Evolutionary conservation across 2,888 invertebrate genomes (phyloP).

Genomic region (Anarsia innoxiella): DNA sequence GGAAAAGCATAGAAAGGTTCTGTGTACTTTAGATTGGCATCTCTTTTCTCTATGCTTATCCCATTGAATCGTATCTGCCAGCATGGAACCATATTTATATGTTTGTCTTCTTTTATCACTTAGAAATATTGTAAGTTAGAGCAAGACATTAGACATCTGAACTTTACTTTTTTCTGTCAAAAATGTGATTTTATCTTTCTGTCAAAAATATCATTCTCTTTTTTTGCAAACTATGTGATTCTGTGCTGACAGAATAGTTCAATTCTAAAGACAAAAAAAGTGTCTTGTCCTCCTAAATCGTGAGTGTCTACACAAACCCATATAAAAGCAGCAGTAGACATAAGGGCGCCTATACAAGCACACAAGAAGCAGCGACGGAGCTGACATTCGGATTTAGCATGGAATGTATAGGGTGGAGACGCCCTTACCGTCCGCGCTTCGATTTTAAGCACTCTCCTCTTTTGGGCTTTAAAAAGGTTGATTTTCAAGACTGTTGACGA

Average conservation of each 20-base stretch:
- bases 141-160: no score
- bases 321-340: conserved; percentile 27
- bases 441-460: background rate
- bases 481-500: no score
- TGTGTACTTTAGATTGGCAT: background rate
- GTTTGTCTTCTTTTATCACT: no score
- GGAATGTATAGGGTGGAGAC: conserved; percentile 15
- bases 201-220: no score
- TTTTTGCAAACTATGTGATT: no score
- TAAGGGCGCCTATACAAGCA: conserved; percentile 24
- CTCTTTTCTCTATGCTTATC: background rate
- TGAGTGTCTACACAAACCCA: conserved; percentile 19
- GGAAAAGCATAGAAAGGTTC: conserved; percentile 2
- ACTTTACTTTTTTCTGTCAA: no score
- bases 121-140: no score
- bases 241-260: no score
- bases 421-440: conserved; percentile 1
- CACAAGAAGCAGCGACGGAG: conserved; percentile 5
- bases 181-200: no score
- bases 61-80: background rate
- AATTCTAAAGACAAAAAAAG: no score
- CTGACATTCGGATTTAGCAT: conserved; percentile 11
- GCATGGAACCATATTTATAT: no score
- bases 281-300: conserved; percentile 12
- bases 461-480: background rate